Conservation (phyloP, 2,888 invertebrate genomes). For the Altica lythri region DNA sequence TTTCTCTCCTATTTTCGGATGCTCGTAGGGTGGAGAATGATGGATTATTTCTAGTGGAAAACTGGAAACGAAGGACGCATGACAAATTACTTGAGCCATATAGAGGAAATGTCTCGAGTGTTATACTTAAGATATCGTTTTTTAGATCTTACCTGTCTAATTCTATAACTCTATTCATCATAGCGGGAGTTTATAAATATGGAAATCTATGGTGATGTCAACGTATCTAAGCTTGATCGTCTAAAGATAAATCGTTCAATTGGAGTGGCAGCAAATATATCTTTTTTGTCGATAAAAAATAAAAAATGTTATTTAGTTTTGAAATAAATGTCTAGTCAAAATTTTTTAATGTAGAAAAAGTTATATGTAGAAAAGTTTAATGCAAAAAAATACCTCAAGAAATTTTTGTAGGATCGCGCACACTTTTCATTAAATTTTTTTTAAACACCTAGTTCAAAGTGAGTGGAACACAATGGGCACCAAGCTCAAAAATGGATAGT, state of each 20-base stretch:
- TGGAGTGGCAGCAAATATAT: not conserved
- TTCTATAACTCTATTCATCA: constrained; percentile 17
- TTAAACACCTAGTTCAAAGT: too few species aligned
- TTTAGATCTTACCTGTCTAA: constrained; percentile 21
- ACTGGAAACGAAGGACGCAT: constrained; percentile 15
- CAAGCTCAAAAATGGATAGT: too few species aligned
- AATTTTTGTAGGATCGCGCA: too few species aligned
- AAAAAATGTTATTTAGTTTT: too few species aligned
- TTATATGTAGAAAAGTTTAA: too few species aligned
- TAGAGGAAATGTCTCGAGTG: constrained; percentile 20
- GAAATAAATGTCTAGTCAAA: too few species aligned
- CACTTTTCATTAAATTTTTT: too few species aligned
- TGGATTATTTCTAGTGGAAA: constrained; percentile 17
- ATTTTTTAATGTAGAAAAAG: too few species aligned
- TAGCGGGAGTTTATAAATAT: constrained; percentile 16
- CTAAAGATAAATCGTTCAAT: constrained; percentile 4
- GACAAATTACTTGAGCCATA: constrained; percentile 18
- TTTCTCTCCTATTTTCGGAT: constrained; percentile 1
- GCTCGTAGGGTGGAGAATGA: constrained; percentile 9
- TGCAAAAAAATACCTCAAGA: too few species aligned
- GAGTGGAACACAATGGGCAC: too few species aligned
- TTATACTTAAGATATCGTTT: constrained; percentile 14
- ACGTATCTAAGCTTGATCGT: constrained; percentile 1
- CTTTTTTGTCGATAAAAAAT: too few species aligned
- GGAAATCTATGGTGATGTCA: constrained; percentile 16